Conservation (phyloP, 2,888 invertebrate species). For the Loripinus fragilis region DNA sequence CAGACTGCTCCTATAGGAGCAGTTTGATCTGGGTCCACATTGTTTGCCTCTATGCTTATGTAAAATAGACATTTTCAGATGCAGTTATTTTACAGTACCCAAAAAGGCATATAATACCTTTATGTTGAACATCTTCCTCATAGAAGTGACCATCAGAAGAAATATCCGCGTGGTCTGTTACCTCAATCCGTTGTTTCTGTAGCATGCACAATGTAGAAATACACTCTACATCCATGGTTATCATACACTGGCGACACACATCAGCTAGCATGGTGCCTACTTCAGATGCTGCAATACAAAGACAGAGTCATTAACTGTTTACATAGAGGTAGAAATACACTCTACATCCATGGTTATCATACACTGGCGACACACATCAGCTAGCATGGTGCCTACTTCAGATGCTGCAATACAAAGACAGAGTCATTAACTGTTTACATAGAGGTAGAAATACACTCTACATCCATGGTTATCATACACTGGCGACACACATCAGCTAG, state of each 20-base stretch:
- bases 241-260: constrained; percentile 52
- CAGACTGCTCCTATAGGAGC: too few relatives aligned
- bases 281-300: constrained; percentile 48
- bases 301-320: too few relatives aligned
- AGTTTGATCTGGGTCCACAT: too few relatives aligned
- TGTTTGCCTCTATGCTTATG: too few relatives aligned
- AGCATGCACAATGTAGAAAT: constrained; percentile 27
- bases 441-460: constrained; percentile 40
- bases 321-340: constrained; percentile 39
- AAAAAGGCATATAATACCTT: too few relatives aligned
- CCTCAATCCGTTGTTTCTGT: constrained; percentile 11
- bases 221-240: constrained; percentile 47
- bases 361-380: constrained; percentile 47
- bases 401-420: constrained; percentile 46
- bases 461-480: constrained; percentile 52
- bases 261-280: constrained; percentile 33
- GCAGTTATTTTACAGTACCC: too few relatives aligned
- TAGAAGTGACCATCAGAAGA: neutral
- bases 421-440: too few relatives aligned
- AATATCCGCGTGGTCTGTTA: neutral
- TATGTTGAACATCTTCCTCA: neutral
- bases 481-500: constrained; percentile 39
- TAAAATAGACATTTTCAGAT: too few relatives aligned
- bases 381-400: constrained; percentile 35
- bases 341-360: constrained; percentile 49